These are phyloP conservation scores for Porites divaricata DNA, from an alignment of 92 coral and sea anemone genomes.

Conservation along the genomic window DNA sequence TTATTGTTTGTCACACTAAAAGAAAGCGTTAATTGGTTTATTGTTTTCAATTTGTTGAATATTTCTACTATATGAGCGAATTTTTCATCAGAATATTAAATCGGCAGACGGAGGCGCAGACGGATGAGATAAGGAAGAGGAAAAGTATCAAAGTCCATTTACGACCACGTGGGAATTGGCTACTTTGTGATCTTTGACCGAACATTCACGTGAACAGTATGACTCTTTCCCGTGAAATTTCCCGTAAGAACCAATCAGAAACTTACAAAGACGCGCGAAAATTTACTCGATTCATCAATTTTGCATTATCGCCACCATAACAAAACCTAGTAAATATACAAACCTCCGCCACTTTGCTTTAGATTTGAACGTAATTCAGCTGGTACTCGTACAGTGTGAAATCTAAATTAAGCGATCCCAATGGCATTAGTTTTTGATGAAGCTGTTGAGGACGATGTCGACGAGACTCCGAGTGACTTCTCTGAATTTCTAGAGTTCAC, in stretches of 20 bases:
- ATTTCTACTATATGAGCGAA: background rate
- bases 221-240: constrained; percentile 2
- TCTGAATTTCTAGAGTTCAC: constrained; percentile 69
- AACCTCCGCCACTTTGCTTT: background rate
- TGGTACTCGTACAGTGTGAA: background rate
- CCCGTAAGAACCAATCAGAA: constrained; percentile 8
- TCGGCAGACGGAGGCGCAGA: background rate
- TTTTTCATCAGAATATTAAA: background rate
- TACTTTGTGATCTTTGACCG: constrained; percentile 3
- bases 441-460: constrained; percentile 17
- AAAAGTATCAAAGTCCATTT: background rate
- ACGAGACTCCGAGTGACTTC: constrained; percentile 61
- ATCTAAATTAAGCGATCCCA: background rate
- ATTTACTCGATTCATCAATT: background rate
- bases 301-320: background rate
- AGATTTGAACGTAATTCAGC: background rate
- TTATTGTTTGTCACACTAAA: too few species aligned
- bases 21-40: too few species aligned
- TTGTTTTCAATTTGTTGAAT: background rate
- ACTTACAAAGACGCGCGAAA: constrained; percentile 6
- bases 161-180: background rate
- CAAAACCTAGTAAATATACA: constrained; percentile 2
- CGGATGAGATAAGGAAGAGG: background rate
- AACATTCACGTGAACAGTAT: constrained; percentile 27
- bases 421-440: constrained; percentile 25